phyloP scores from a whole-genome alignment of 2,888 invertebrate genomes.

The Hypomecis punctinalis region DNA sequence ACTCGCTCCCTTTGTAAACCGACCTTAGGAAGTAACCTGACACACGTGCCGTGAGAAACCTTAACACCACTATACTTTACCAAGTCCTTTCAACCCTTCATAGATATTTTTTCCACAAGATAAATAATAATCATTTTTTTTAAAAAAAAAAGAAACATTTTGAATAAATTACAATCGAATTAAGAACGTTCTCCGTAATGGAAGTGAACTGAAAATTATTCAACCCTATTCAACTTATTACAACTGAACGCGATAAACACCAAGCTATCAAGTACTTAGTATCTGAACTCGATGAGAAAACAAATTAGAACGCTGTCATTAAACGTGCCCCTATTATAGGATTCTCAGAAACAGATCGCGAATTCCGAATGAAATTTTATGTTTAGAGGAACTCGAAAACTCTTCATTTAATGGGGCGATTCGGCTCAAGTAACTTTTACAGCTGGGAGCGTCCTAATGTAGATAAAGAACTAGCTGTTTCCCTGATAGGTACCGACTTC shows the following conservation, averaged over 20 bases:
- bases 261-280: constrained; percentile 39
- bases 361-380: constrained; percentile 59
- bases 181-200: too few relatives aligned
- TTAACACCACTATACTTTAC: not conserved
- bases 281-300: constrained; percentile 60
- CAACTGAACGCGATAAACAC: not conserved
- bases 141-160: too few relatives aligned
- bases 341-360: constrained; percentile 60
- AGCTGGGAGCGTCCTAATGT: constrained; percentile 38
- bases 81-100: too few relatives aligned
- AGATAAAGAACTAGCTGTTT: constrained; percentile 22
- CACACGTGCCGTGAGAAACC: constrained; percentile 37
- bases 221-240: too few relatives aligned
- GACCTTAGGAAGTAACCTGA: constrained; percentile 55
- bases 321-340: constrained; percentile 62
- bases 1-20: constrained; percentile 57
- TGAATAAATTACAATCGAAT: too few relatives aligned
- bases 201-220: too few relatives aligned
- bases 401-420: constrained; percentile 51
- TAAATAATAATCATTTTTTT: too few relatives aligned
- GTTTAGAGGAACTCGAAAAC: constrained; percentile 52
- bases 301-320: constrained; percentile 66
- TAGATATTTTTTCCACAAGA: too few relatives aligned
- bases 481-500: not conserved
- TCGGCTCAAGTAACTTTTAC: constrained; percentile 44